These are phyloP conservation scores for Eupithecia dodoneata DNA, from an alignment of 2,888 invertebrate genomes.

Conservation along the genomic window DNA sequence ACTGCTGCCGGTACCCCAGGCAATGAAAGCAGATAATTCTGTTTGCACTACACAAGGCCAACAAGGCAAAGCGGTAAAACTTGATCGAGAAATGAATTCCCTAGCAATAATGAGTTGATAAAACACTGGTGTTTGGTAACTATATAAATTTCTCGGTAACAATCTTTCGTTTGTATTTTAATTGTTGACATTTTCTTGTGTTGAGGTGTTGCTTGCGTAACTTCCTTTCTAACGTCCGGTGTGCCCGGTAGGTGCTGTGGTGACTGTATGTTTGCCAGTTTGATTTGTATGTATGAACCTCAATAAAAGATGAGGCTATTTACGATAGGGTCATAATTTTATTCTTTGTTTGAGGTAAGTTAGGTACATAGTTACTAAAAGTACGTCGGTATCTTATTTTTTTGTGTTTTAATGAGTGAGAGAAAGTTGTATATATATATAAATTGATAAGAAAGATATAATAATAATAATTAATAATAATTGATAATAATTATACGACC, in stretches of 20 bases:
- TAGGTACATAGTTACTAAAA: too few species aligned
- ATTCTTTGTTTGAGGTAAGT: too few species aligned
- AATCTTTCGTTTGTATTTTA: conserved; percentile 46
- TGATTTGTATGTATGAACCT: not conserved
- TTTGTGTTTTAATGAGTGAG: too few species aligned
- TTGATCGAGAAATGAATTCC: conserved; percentile 65
- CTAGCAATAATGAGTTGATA: conserved; percentile 65
- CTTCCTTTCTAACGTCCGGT: conserved; percentile 34
- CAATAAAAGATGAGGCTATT: not conserved
- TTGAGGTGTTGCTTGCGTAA: conserved; percentile 16
- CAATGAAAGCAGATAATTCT: conserved; percentile 72
- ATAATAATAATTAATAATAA: too few species aligned
- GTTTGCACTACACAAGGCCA: conserved; percentile 56
- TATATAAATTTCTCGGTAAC: conserved; percentile 47
- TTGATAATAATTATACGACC: too few species aligned
- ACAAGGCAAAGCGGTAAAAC: conserved; percentile 63
- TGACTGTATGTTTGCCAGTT: not conserved
- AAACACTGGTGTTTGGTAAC: conserved; percentile 54
- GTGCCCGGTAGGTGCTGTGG: not conserved
- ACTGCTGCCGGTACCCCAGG: conserved; percentile 54
- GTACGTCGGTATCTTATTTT: too few species aligned
- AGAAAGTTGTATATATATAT: too few species aligned
- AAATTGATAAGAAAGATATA: too few species aligned
- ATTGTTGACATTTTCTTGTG: conserved; percentile 45
- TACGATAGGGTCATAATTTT: not conserved